phyloP scores from a whole-genome alignment of 37 sponge, comb jelly and placozoan species.

The Aplysina aerophoba region DNA sequence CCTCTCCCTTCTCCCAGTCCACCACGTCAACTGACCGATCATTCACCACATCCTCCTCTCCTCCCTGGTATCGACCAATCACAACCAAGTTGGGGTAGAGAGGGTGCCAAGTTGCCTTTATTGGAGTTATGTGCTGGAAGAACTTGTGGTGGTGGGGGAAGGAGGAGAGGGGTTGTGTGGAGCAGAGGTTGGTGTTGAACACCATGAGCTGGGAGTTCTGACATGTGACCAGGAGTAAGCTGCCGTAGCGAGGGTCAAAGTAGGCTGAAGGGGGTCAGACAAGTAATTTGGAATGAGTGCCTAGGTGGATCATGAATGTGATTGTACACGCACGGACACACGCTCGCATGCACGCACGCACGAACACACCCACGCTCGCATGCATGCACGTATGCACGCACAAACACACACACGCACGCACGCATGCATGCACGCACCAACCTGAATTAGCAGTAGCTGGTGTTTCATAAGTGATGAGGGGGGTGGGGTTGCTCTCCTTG shows the following conservation, averaged over 20 bases:
- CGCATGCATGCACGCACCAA: background rate
- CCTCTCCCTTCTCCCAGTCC: slow-evolving; percentile 35
- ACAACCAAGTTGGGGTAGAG: slow-evolving; percentile 61
- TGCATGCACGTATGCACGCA: too few relatives aligned
- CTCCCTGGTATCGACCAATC: slow-evolving; percentile 50
- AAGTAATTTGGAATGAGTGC: too few relatives aligned
- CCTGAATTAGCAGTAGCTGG: slow-evolving; percentile 19
- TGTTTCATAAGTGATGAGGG: background rate
- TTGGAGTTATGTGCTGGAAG: slow-evolving; percentile 74
- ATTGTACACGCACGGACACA: too few relatives aligned
- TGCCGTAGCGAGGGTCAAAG: slow-evolving; percentile 64
- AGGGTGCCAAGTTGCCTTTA: slow-evolving; percentile 76
- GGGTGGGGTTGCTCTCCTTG: background rate
- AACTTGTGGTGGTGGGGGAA: slow-evolving; percentile 60
- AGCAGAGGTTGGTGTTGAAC: slow-evolving; percentile 46
- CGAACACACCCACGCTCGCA: too few relatives aligned
- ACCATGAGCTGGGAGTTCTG: slow-evolving; percentile 63
- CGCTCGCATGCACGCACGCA: too few relatives aligned
- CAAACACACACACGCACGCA: background rate
- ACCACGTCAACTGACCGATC: slow-evolving; percentile 55
- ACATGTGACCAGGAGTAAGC: slow-evolving; percentile 53
- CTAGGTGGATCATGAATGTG: too few relatives aligned
- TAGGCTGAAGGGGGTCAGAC: slow-evolving; percentile 4
- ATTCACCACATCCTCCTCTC: slow-evolving; percentile 20
- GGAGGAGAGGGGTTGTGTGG: slow-evolving; percentile 24